Base-by-base conservation (phyloP, 2,113 vertebrate genomes). In the Lasiurus borealis region DNA sequence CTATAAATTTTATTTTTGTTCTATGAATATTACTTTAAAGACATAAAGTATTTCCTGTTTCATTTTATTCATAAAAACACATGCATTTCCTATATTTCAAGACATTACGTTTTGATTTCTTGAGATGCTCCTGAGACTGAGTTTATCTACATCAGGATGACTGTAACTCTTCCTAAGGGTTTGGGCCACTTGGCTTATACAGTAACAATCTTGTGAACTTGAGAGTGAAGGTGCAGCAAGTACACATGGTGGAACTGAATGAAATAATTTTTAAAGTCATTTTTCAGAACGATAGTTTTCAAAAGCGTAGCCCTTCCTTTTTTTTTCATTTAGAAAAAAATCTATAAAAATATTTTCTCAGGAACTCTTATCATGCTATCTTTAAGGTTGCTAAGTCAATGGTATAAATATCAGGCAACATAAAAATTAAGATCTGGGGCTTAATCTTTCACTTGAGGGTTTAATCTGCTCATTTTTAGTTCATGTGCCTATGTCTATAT, bases 381-480 rank as follows among this genome's bases (percentile, higher is more conserved):
- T 75, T 84, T 78, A 69, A 86, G 27, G 12, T 57, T 83, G 9
- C 7, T 89, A 62, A 73, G 68, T 73, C 64, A 68, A 73, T 68
- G 18, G 16, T 73, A 15, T 29, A 72, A 76, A 44, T 94, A 54
- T 57, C 50, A 93, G 46, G n/a, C 6, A 85, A 88, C 34, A 68
- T 68, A 48, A 95, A 78, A 94, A 82, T 88, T 92, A 90, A 91
- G 25, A 11, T 75, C 18, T 83, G 34, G 18, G 3, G 8, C 8
- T 89, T 93, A 77, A 77, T 85, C 7, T 94, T 96, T 92, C 90
- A 46, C 10, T 44, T 91, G 36, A 6, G 29, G 21, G 1, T 77
- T 87, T 93, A 82, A 90, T 87, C 75, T 21, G 14, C 76, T 85
- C 36, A 57, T 52, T 95, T 95, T 81, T 87, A 66, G 6, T 93